A percentile compares a stretch with the other conserved stretches of the same genome.
Evolutionary conservation across 2,113 vertebrate genomes (phyloP).

Genomic region (Marcusenius ussheri): DNA sequence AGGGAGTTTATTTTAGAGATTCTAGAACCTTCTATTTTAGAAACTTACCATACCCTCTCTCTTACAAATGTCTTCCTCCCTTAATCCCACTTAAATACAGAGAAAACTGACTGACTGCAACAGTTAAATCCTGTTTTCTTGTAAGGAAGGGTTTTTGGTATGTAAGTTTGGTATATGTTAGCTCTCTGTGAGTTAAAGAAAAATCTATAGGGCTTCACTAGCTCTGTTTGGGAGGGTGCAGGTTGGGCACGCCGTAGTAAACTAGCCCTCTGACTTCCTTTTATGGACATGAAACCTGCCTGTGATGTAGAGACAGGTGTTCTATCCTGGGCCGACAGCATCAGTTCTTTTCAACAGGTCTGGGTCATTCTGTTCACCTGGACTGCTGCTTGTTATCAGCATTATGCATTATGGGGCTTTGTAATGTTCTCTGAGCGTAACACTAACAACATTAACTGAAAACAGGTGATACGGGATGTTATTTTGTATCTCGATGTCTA

Average conservation of each 20-base stretch:
- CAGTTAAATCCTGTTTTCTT: background rate
- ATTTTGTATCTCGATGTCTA: background rate
- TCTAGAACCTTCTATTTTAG: background rate
- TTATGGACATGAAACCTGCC: background rate
- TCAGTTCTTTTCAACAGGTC: background rate
- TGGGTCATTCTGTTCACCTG: background rate
- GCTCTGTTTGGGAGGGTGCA: background rate
- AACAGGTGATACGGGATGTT: background rate
- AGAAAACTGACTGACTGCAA: background rate
- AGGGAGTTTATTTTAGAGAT: background rate
- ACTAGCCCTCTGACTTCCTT: background rate
- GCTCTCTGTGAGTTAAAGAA: background rate
- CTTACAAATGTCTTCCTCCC: background rate
- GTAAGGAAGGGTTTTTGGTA: background rate
- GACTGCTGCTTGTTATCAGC: background rate
- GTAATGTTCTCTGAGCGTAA: background rate
- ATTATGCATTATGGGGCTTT: background rate
- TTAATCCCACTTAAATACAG: background rate
- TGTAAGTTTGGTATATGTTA: background rate
- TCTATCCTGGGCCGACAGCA: background rate
- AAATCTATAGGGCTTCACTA: background rate
- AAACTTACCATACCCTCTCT: background rate
- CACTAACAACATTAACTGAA: background rate
- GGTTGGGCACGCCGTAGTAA: background rate
- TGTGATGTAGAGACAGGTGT: background rate